phyloP scores from a whole-genome alignment of 2,888 invertebrate genomes.

The Rotaria magnacalcarata region DNA sequence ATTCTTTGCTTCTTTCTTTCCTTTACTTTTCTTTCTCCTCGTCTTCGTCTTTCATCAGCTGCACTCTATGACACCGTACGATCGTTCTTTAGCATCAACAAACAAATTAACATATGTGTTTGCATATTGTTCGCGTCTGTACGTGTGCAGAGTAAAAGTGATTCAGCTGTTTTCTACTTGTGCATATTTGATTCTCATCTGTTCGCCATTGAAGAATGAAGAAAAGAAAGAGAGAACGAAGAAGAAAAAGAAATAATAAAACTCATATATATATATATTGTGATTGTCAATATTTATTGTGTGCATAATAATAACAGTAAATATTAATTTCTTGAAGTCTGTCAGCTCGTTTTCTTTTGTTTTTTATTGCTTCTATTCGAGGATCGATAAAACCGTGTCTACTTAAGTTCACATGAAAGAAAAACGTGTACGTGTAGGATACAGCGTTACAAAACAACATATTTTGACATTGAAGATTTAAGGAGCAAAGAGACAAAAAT shows the following conservation, averaged over 20 bases:
- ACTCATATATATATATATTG: background rate
- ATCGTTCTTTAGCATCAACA: background rate
- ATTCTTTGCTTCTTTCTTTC: no score
- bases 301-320: background rate
- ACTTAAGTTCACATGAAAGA: background rate
- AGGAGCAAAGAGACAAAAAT: background rate
- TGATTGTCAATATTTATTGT: background rate
- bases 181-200: background rate
- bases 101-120: conserved; percentile 17
- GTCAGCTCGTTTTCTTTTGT: background rate
- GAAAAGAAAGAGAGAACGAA: background rate
- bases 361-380: conserved; percentile 8
- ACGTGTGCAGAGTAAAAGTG: no score
- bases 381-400: conserved; percentile 1
- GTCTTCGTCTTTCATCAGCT: no score
- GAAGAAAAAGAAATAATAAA: background rate
- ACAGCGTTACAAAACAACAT: background rate
- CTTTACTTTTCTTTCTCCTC: no score
- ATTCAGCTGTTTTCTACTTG: background rate
- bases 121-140: background rate
- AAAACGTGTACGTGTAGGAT: background rate
- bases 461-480: background rate
- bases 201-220: background rate
- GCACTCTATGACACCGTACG: no score
- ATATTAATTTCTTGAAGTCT: no score